Conservation (phyloP, 2,888 invertebrate genomes). For the Acrobasis consociella region DNA sequence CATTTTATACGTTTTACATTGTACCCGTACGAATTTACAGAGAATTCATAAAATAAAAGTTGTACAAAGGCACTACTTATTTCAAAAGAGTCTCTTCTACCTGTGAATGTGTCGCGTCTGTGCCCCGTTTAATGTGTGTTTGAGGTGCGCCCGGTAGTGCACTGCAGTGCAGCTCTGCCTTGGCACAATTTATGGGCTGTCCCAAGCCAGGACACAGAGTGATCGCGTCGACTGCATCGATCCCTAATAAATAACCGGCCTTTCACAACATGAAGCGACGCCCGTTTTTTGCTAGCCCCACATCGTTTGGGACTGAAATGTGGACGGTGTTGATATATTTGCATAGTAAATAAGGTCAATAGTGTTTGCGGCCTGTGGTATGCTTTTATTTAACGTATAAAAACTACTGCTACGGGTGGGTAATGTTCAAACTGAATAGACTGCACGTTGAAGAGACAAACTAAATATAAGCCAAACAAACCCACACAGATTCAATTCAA, state of each 20-base stretch:
- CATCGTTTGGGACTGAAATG: conserved; percentile 2
- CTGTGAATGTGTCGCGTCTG: neutral
- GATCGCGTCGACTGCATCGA: conserved; percentile 63
- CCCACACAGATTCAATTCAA: no score
- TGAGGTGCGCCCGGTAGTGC: conserved; percentile 13
- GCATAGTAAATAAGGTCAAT: neutral
- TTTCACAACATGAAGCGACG: conserved; percentile 44
- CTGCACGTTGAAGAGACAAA: no score
- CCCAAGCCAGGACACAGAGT: conserved; percentile 49
- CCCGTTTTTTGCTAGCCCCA: conserved; percentile 41
- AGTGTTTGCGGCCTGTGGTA: no score
- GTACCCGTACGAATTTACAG: no score
- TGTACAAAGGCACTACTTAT: no score
- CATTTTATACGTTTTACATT: no score
- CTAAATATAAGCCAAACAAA: no score
- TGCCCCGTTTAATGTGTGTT: neutral
- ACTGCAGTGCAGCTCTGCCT: conserved; percentile 22
- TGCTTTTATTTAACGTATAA: no score
- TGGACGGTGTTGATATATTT: neutral
- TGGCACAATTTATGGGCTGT: conserved; percentile 23
- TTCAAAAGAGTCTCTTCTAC: no score
- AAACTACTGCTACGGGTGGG: no score
- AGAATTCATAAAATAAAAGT: no score
- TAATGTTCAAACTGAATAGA: no score
- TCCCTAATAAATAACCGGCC: conserved; percentile 71